Percentiles rank a stretch among this genome's conserved stretches.
Conservation (phyloP, 1,140 invertebrate species). For the Bombus waltoni region DNA sequence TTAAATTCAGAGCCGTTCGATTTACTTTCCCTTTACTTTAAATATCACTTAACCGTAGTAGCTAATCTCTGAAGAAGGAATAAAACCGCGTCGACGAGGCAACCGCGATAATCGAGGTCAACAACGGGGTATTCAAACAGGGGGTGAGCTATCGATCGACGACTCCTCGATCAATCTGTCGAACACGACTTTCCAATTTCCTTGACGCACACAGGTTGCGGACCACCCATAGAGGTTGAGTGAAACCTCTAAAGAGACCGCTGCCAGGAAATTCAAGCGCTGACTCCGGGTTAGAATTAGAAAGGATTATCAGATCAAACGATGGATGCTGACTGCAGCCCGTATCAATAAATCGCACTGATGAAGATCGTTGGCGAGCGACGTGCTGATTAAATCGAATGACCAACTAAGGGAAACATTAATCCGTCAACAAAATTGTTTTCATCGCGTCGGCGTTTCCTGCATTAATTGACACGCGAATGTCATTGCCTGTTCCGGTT, state of each 20-base stretch:
- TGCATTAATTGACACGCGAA: not conserved
- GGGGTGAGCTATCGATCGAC: not conserved
- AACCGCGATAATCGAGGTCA: slow-evolving; percentile 11
- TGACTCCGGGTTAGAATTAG: slow-evolving; percentile 31
- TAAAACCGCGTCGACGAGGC: no score
- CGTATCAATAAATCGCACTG: slow-evolving; percentile 9
- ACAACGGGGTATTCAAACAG: slow-evolving; percentile 4
- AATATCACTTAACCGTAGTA: not conserved
- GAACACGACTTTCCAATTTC: slow-evolving; percentile 50
- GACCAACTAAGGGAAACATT: not conserved
- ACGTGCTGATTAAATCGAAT: slow-evolving; percentile 16
- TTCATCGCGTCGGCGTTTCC: not conserved
- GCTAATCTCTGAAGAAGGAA: not conserved
- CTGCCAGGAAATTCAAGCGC: slow-evolving; percentile 7
- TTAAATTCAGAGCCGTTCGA: not conserved
- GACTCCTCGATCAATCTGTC: slow-evolving; percentile 40
- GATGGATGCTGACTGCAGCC: slow-evolving; percentile 18
- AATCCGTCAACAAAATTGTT: not conserved
- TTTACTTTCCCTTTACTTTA: not conserved
- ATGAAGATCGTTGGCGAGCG: not conserved
- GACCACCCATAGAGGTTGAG: not conserved
- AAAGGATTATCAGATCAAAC: slow-evolving; percentile 53
- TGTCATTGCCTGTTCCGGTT: not conserved
- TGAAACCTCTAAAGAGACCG: slow-evolving; percentile 16
- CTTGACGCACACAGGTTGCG: not conserved